phyloP scores from a whole-genome alignment of 1,140 invertebrate genomes.

The Aphidius gifuensis region DNA sequence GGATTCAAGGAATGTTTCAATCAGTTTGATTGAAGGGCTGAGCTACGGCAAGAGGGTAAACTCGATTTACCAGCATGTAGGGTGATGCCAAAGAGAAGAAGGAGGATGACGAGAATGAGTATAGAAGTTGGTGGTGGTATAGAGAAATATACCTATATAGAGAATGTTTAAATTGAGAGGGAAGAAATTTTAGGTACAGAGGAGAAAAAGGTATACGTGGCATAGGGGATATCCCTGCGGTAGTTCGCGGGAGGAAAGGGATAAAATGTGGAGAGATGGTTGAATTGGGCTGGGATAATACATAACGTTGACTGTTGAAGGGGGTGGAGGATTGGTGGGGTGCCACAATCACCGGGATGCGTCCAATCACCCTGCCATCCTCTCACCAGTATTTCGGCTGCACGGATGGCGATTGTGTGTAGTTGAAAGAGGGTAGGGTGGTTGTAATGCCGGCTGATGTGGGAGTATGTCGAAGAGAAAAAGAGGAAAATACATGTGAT shows the following conservation, averaged over 20 bases:
- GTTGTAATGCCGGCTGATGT: neutral
- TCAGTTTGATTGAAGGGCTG: conserved; percentile 59
- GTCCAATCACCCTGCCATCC: conserved; percentile 63
- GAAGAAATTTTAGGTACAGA: conserved; percentile 29
- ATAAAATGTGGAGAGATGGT: conserved; percentile 29
- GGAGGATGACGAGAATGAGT: conserved; percentile 8
- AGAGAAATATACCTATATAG: neutral
- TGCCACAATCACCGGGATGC: conserved; percentile 66
- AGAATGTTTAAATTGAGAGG: conserved; percentile 24
- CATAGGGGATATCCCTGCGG: conserved; percentile 50
- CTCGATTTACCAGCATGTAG: conserved; percentile 53
- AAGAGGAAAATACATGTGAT: neutral
- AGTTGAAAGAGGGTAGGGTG: conserved; percentile 3
- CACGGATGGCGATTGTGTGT: conserved; percentile 31
- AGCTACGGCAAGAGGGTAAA: conserved; percentile 56
- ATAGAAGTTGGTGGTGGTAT: conserved; percentile 25
- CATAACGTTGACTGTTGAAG: conserved; percentile 26
- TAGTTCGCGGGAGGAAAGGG: neutral
- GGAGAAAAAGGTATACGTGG: conserved; percentile 50
- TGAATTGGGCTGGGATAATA: too few relatives aligned
- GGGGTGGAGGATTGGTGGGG: conserved; percentile 35
- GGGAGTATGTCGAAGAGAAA: neutral
- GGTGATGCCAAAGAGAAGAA: conserved; percentile 26
- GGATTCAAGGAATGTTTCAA: conserved; percentile 59
- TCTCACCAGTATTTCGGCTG: conserved; percentile 56